Base-by-base conservation (phyloP, 2,113 vertebrate genomes). In the Zosterops lateralis region DNA sequence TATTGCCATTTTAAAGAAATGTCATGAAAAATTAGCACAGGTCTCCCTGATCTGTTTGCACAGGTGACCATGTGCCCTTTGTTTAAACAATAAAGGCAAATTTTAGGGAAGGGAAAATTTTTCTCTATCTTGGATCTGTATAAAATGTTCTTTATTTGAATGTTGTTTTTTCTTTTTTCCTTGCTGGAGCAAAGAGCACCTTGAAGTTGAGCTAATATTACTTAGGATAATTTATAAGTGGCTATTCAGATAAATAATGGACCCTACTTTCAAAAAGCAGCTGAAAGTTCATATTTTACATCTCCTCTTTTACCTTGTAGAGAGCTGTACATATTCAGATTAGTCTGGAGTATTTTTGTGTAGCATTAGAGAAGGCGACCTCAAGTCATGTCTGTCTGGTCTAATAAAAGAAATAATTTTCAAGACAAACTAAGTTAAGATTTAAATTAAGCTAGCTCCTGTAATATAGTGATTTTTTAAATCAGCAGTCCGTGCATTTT, bases 221-320 rank as follows among this genome's bases (percentile, higher is more conserved):
- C 40, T 87, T 94, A 54, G 17, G 45, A 77, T 95, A 73, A 83
- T 89, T 92, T 95, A 10, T 89, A 95, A 85, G 47, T 66, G 36
- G n/a, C 60, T 74, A 68, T 64, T 60, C 71, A 68, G 56, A 62
- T 93, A 93, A 96, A 95, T 90, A 95, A 95, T 96, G 64, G 64
- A 57, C 75, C 40, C 60, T 93, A 77, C 75, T 91, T 95, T 86
- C 76, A 88, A 84, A 76, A 88, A 96, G 77, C 47, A 91, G 44
- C 47, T 86, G 47, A 76, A 94, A 67, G 66, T 95, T 95, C 60
- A 53, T 89, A 75, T 89, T 95, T 95, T 89, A 68, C 87, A 70
- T 87, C 82, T 57, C 51, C 50, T 94, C 50, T 78, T 95, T 96
- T 93, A 95, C 79, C 87, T 96, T 96, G 77, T 90, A 62, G 60